A percentile compares a stretch with the other conserved stretches of the same genome.
These are phyloP conservation scores for Nymphalis io DNA, from an alignment of 1,140 invertebrate genomes.

Conservation along the genomic window DNA sequence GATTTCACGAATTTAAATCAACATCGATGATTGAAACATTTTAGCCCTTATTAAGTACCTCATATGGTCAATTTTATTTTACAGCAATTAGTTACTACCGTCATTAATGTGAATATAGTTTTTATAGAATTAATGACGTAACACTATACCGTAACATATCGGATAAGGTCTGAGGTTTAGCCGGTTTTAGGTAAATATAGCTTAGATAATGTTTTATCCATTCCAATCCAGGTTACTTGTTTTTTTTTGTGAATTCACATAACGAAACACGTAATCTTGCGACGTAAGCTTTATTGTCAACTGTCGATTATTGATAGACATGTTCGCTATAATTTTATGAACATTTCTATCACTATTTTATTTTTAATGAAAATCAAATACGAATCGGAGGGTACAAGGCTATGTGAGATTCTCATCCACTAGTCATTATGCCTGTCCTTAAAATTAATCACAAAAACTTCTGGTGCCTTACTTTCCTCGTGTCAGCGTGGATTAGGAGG, in stretches of 20 bases:
- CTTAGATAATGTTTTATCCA: conserved; percentile 16
- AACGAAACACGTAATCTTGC: not conserved
- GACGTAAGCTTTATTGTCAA: conserved; percentile 16
- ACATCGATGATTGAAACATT: not conserved
- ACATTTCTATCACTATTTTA: too few relatives aligned
- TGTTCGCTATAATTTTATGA: too few relatives aligned
- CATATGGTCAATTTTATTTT: not conserved
- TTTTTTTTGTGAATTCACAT: not conserved
- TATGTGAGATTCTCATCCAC: too few relatives aligned
- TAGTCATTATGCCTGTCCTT: too few relatives aligned
- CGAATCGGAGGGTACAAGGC: too few relatives aligned
- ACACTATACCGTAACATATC: not conserved
- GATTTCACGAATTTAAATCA: conserved; percentile 10
- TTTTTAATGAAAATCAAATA: too few relatives aligned
- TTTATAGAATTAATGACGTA: conserved; percentile 11
- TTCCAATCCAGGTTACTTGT: not conserved
- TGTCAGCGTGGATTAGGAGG: too few relatives aligned
- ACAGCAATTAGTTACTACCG: not conserved
- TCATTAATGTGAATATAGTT: not conserved
- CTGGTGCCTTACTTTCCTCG: too few relatives aligned
- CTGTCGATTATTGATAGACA: too few relatives aligned
- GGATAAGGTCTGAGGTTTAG: not conserved
- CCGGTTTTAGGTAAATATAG: conserved; percentile 3
- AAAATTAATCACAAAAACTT: too few relatives aligned
- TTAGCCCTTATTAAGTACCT: not conserved